phyloP scores from a whole-genome alignment of 30 jellyfish, hydroid and myxozoan species.

The Hydractinia symbiolongicarpus region DNA sequence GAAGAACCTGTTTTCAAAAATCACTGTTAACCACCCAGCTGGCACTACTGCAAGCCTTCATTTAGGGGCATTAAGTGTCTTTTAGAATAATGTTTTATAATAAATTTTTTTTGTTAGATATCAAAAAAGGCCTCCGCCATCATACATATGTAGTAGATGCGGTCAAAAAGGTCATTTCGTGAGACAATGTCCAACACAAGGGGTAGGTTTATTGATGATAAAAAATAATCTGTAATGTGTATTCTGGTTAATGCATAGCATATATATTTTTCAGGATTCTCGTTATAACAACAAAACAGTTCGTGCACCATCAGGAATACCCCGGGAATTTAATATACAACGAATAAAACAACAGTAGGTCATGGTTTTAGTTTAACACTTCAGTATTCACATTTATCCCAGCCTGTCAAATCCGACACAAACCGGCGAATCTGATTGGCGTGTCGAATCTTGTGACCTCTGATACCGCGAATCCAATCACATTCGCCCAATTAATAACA shows the following conservation, averaged over 20 bases:
- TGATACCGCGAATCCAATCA: too few species aligned
- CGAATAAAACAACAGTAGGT: slow-evolving; percentile 77
- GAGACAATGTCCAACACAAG: slow-evolving; percentile 82
- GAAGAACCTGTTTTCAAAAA: too few species aligned
- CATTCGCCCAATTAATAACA: too few species aligned
- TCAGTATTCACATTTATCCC: too few species aligned
- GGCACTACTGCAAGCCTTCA: neutral
- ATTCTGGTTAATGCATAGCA: neutral
- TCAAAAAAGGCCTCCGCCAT: slow-evolving; percentile 54
- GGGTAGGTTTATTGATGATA: slow-evolving; percentile 9
- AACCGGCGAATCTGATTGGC: too few species aligned
- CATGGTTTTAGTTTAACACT: neutral
- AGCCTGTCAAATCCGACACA: too few species aligned
- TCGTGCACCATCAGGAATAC: slow-evolving; percentile 42
- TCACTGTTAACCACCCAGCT: too few species aligned
- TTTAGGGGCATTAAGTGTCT: too few species aligned
- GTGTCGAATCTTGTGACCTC: too few species aligned
- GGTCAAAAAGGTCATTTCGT: slow-evolving; percentile 93
- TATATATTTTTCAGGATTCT: slow-evolving; percentile 43
- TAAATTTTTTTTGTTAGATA: slow-evolving; percentile 36
- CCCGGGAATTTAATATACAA: slow-evolving; percentile 50
- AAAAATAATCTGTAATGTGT: neutral
- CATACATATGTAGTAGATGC: slow-evolving; percentile 78
- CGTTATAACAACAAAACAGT: slow-evolving; percentile 33
- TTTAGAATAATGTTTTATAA: too few species aligned